These are phyloP conservation scores for Colius striatus DNA, from an alignment of 2,113 vertebrate genomes.

Conservation along the genomic window DNA sequence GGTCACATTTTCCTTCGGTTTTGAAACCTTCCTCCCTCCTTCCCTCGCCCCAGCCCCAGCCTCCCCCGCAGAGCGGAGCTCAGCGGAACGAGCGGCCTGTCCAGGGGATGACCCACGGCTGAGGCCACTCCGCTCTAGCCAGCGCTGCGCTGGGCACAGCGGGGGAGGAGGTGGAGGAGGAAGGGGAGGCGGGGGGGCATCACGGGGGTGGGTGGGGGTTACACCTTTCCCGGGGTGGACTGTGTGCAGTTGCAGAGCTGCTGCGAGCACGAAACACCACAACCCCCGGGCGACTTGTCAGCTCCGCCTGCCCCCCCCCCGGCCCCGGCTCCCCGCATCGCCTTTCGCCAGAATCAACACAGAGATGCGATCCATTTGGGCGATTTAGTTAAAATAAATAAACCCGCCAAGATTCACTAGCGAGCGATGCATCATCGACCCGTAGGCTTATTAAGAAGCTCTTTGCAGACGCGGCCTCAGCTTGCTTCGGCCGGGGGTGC, in stretches of 20 bases:
- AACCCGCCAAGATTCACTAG: conserved; percentile 24
- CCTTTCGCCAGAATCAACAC: conserved; percentile 23
- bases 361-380: conserved; percentile 28
- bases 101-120: neutral
- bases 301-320: neutral
- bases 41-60: no score
- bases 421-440: conserved; percentile 30
- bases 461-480: neutral
- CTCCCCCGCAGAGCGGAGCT: neutral
- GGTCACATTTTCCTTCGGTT: neutral
- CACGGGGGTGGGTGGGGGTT: no score
- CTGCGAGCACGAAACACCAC: neutral
- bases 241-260: neutral
- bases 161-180: neutral
- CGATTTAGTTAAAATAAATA: conserved; percentile 48
- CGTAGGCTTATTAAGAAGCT: conserved; percentile 33
- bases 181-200: neutral
- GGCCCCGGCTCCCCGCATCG: neutral
- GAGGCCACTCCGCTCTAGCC: neutral
- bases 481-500: neutral
- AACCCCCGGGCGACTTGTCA: neutral
- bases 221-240: neutral
- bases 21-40: neutral
- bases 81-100: neutral
- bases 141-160: neutral